Percentiles rank a stretch among this genome's conserved stretches.
Evolutionary conservation across 2,888 invertebrate species (phyloP).

Genomic region (Hydraecia micacea): DNA sequence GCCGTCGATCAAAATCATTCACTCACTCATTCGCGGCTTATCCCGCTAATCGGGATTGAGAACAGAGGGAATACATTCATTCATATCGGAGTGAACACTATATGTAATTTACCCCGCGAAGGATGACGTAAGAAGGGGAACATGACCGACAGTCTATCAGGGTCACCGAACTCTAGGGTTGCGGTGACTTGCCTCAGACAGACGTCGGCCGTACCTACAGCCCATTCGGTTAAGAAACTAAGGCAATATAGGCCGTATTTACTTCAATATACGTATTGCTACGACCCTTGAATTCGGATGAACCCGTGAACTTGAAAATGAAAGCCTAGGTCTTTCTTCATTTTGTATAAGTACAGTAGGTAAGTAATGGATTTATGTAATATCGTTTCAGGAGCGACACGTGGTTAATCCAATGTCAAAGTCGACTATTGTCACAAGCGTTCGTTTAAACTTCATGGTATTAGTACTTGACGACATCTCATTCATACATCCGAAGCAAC

Average conservation of each 20-base stretch:
- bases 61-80: slow-evolving; percentile 18
- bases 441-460: slow-evolving; percentile 5
- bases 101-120: slow-evolving; percentile 46
- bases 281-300: slow-evolving; percentile 36
- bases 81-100: slow-evolving; percentile 32
- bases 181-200: slow-evolving; percentile 71
- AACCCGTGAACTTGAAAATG: slow-evolving; percentile 56
- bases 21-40: slow-evolving; percentile 57
- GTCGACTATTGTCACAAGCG: slow-evolving; percentile 12
- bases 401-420: slow-evolving; percentile 46
- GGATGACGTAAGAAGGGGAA: slow-evolving; percentile 60
- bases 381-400: slow-evolving; percentile 33
- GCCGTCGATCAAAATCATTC: slow-evolving; percentile 59
- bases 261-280: slow-evolving; percentile 25
- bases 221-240: slow-evolving; percentile 41
- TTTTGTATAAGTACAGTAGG: slow-evolving; percentile 15
- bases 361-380: slow-evolving; percentile 19
- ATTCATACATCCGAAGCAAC: slow-evolving; percentile 51
- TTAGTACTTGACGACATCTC: slow-evolving; percentile 26
- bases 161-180: slow-evolving; percentile 66
- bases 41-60: slow-evolving; percentile 36
- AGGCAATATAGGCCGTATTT: slow-evolving; percentile 54
- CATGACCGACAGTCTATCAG: slow-evolving; percentile 63
- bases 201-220: slow-evolving; percentile 52
- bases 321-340: slow-evolving; percentile 24